phyloP scores from a whole-genome alignment of 2,113 vertebrate species.

The Semicossyphus pulcher region DNA sequence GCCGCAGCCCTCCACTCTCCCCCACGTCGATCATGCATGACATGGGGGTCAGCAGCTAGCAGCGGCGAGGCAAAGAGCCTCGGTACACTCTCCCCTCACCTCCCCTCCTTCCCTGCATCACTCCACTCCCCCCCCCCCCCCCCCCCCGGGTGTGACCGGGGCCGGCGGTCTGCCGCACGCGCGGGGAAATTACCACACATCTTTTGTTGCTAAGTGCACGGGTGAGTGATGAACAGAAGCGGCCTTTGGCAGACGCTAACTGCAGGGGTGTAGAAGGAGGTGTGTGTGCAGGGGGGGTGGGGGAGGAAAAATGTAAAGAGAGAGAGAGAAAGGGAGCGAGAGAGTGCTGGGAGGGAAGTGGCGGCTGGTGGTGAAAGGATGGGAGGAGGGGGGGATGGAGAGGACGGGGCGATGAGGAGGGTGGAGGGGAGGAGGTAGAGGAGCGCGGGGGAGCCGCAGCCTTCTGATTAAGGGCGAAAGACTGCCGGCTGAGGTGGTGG shows the following conservation, averaged over 20 bases:
- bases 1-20: conserved; percentile 60
- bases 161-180: conserved; percentile 56
- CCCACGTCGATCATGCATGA: conserved; percentile 79
- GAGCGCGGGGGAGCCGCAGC: conserved; percentile 62
- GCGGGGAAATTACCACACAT: conserved; percentile 80
- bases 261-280: conserved; percentile 78
- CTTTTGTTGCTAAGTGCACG: conserved; percentile 82
- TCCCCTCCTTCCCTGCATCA: not conserved
- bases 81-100: not conserved
- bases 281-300: conserved; percentile 18
- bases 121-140: conserved; percentile 38
- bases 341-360: conserved; percentile 54
- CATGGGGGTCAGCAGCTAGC: conserved; percentile 74
- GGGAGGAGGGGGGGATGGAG: conserved; percentile 35
- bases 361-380: conserved; percentile 67
- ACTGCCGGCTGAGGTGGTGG: conserved; percentile 71
- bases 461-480: conserved; percentile 83
- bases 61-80: conserved; percentile 55
- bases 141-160: conserved; percentile 55
- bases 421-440: conserved; percentile 49
- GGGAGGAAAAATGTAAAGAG: conserved; percentile 42
- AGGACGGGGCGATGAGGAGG: conserved; percentile 50
- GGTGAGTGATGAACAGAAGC: conserved; percentile 83
- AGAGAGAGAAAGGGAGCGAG: conserved; percentile 41
- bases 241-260: conserved; percentile 83